Percentiles rank a stretch among this genome's conserved stretches.
phyloP scores from a whole-genome alignment of 2,888 invertebrate genomes.

The Drosophila koepferae region DNA sequence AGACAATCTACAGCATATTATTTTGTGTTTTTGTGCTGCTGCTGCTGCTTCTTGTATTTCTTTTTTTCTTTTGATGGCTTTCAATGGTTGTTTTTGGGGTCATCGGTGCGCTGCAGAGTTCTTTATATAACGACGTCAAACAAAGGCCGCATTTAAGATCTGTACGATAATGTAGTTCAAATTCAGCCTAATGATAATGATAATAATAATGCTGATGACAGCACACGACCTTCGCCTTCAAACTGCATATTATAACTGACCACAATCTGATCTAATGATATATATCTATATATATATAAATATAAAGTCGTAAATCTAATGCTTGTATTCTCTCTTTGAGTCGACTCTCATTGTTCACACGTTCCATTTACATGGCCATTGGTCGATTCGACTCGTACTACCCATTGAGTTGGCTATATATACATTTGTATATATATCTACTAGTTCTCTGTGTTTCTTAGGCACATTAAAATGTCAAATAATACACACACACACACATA shows the following conservation, averaged over 20 bases:
- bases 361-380: constrained; percentile 77
- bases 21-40: constrained; percentile 4
- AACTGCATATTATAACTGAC: constrained; percentile 46
- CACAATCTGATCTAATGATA: constrained; percentile 40
- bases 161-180: constrained; percentile 57
- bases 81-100: constrained; percentile 50
- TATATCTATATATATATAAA: constrained; percentile 15
- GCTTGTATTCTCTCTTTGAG: constrained; percentile 22
- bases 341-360: constrained; percentile 66
- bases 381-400: constrained; percentile 45
- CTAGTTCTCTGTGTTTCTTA: constrained; percentile 43
- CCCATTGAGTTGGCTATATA: constrained; percentile 23
- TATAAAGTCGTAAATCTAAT: constrained; percentile 40
- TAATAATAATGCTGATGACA: constrained; percentile 43
- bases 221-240: constrained; percentile 74
- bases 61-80: constrained; percentile 24
- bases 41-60: constrained; percentile 1
- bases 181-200: constrained; percentile 50
- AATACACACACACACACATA: constrained; percentile 44
- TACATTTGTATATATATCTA: neutral
- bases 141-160: constrained; percentile 27
- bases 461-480: constrained; percentile 77
- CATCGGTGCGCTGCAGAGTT: constrained; percentile 51
- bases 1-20: constrained; percentile 30
- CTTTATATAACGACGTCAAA: constrained; percentile 49